Evolutionary conservation across 2,797 vertebrate genomes (phyloP).

Genomic region (Fringilla coelebs): DNA sequence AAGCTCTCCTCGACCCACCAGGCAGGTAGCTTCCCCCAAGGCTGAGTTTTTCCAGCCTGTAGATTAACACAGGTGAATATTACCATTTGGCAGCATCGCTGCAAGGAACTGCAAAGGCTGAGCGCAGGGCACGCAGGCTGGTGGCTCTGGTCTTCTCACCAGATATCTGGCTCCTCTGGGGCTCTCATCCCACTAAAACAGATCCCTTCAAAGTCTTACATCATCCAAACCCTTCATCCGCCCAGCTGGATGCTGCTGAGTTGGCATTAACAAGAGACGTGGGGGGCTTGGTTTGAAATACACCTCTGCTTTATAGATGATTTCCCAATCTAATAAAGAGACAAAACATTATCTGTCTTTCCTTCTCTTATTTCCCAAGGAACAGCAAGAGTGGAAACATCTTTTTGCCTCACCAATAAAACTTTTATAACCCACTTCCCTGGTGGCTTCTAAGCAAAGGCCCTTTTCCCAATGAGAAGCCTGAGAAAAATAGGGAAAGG

Average conservation of each 20-base stretch:
- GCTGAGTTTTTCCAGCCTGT: background rate
- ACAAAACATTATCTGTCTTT: background rate
- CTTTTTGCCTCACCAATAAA: constrained; percentile 35
- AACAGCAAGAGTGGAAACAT: constrained; percentile 17
- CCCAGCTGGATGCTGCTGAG: background rate
- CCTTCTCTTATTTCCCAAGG: constrained; percentile 47
- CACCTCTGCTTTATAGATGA: constrained; percentile 3
- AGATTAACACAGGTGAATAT: background rate
- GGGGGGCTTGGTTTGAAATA: background rate
- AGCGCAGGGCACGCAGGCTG: background rate
- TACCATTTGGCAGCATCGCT: background rate
- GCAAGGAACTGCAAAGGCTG: background rate
- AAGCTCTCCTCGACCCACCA: background rate
- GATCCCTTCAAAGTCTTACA: background rate
- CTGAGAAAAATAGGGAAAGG: background rate
- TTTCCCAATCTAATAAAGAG: constrained; percentile 38
- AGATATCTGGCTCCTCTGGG: background rate
- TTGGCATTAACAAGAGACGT: background rate
- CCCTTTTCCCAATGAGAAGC: background rate
- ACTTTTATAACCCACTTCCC: background rate
- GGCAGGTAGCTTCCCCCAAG: background rate
- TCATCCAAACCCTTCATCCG: background rate
- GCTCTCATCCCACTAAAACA: background rate
- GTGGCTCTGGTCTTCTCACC: background rate
- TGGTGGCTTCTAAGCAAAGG: background rate